Percentiles rank a stretch among this genome's conserved stretches.
phyloP scores from a whole-genome alignment of 2,113 vertebrate species.

The Gymnorhina tibicen region DNA sequence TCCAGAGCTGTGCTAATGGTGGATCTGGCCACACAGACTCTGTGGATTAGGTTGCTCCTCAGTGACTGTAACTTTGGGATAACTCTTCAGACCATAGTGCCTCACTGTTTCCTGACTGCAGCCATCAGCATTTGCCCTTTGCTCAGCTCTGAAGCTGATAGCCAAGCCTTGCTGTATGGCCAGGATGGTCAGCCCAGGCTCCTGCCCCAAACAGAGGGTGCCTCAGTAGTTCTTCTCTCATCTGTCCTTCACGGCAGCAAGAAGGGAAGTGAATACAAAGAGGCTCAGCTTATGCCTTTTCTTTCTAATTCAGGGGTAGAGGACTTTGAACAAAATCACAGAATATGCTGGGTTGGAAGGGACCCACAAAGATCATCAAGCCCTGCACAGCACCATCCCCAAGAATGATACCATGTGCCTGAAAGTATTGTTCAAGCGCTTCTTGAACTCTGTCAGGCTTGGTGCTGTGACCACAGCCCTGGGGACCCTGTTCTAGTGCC shows the following conservation, averaged over 20 bases:
- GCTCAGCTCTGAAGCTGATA: background rate
- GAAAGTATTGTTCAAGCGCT: background rate
- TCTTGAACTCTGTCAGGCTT: background rate
- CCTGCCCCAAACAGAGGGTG: background rate
- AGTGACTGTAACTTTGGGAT: background rate
- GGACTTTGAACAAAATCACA: background rate
- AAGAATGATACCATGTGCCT: background rate
- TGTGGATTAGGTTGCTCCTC: background rate
- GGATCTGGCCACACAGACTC: background rate
- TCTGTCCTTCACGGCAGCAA: background rate
- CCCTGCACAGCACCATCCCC: background rate
- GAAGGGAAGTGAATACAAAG: background rate
- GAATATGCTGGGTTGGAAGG: background rate
- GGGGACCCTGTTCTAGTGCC: background rate
- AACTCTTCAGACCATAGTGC: background rate
- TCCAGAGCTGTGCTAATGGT: background rate
- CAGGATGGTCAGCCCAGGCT: background rate
- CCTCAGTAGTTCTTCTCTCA: background rate
- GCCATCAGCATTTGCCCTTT: background rate
- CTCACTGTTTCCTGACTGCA: background rate
- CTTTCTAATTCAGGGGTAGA: background rate
- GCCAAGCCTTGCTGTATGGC: background rate
- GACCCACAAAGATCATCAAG: background rate
- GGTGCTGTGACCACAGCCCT: background rate
- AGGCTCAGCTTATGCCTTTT: background rate